Evolutionary conservation across 2,797 vertebrate genomes (phyloP), one percentile per base, ranked within the genome.

Genomic region (Myripristis jacobus): DNA sequence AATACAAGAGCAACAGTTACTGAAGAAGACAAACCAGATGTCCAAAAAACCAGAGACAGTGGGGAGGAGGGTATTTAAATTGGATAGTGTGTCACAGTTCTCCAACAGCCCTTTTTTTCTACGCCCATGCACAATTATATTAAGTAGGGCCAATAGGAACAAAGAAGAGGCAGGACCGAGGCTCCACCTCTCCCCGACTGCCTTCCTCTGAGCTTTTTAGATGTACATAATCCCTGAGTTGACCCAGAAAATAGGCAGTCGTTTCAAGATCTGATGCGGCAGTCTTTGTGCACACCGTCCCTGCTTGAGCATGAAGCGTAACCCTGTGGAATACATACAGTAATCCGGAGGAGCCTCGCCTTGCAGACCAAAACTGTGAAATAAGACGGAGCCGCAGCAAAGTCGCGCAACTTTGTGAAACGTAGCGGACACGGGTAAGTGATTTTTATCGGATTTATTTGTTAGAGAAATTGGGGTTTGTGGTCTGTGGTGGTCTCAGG

Each of bases 161-260:
- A 93, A 93, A 92, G 92, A 89, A 88, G 86, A 79, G 88, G 87
- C 86, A 81, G 89, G 87, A 74, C 89, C 77, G 78, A 90, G 75
- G 89, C 91, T 89, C 91, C 93, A 84, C 94, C 93, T 85, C 91
- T 87, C 86, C 79, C 66, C 73, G 87, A 73, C 90, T 78, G 90
- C 91, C 90, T 90, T 86, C 90, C 90, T 91, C 92, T 79, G 82
- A 93, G 91, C 86, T 83, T 92, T 92, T 92, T 89, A 92, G 73
- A 93, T 94, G 91, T 92, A 93, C 94, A 94, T 94, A 94, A 93
- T 92, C 91, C 91, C 91, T 76, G 92, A 93, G 93, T 92, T 94
- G 94, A 94, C 94, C 94, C 93, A 94, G 92, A 94, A 94, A 94
- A 92, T 77, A 93, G 91, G 88, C 93, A 91, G 91, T 91, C 93